Conservation (phyloP, 2,113 vertebrate genomes). For the Nothocercus nigrocapillus region DNA sequence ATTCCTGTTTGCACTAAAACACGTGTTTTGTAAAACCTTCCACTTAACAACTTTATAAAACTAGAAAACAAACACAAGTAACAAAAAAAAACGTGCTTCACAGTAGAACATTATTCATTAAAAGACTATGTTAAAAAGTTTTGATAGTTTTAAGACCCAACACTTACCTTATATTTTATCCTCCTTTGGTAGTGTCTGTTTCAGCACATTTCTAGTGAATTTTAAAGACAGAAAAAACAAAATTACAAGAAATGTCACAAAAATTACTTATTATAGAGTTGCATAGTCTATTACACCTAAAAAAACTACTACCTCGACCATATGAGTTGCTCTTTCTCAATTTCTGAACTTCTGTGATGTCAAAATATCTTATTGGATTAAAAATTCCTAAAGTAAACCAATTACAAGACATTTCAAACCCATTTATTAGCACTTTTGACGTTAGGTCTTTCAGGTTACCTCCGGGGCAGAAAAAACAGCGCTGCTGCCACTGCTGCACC, state of each 20-base stretch:
- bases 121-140: background rate
- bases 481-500: background rate
- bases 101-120: background rate
- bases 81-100: background rate
- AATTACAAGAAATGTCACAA: background rate
- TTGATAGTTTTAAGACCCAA: background rate
- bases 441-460: background rate
- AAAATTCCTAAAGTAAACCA: background rate
- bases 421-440: background rate
- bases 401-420: background rate
- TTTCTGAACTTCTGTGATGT: background rate
- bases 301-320: background rate
- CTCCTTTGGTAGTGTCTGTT: conserved; percentile 45
- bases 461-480: background rate
- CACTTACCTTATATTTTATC: conserved; percentile 47
- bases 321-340: background rate
- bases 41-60: background rate
- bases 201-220: conserved; percentile 75
- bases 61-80: background rate
- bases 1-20: background rate
- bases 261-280: background rate
- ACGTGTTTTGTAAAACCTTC: background rate
- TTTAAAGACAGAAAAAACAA: conserved; percentile 15
- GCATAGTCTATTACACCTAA: background rate
- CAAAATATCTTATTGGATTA: background rate